Conservation (phyloP, 2,888 invertebrate species). For the Drosophila lacicola region DNA sequence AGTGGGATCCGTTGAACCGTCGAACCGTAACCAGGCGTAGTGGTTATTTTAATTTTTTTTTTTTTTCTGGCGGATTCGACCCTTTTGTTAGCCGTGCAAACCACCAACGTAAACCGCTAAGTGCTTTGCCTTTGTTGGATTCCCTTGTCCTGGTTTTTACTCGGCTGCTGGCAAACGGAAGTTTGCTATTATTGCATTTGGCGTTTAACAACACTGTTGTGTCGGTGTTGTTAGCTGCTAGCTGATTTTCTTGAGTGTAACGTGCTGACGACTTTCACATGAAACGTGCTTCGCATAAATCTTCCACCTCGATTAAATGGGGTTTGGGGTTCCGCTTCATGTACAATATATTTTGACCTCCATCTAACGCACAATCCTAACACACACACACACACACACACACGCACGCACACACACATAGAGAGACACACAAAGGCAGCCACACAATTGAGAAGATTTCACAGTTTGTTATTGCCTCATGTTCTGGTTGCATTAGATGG, state of each 20-base stretch:
- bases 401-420: not conserved
- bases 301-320: conserved; percentile 20
- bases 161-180: conserved; percentile 52
- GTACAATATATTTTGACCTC: conserved; percentile 28
- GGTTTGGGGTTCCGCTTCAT: not conserved
- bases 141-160: conserved; percentile 19
- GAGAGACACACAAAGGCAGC: conserved; percentile 2
- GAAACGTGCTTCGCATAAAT: conserved; percentile 75
- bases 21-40: conserved; percentile 35
- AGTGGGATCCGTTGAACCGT: conserved; percentile 16
- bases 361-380: conserved; percentile 32
- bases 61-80: not conserved
- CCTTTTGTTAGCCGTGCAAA: conserved; percentile 14
- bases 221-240: conserved; percentile 30
- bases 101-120: conserved; percentile 67
- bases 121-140: conserved; percentile 69
- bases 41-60: conserved; percentile 5
- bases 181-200: conserved; percentile 63
- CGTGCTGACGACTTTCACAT: conserved; percentile 69
- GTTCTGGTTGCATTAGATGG: conserved; percentile 48
- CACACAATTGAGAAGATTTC: conserved; percentile 46
- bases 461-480: conserved; percentile 57
- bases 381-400: not conserved
- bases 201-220: conserved; percentile 61
- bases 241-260: conserved; percentile 52